Conservation (phyloP, 2,113 vertebrate genomes). For the Vulpes vulpes region DNA sequence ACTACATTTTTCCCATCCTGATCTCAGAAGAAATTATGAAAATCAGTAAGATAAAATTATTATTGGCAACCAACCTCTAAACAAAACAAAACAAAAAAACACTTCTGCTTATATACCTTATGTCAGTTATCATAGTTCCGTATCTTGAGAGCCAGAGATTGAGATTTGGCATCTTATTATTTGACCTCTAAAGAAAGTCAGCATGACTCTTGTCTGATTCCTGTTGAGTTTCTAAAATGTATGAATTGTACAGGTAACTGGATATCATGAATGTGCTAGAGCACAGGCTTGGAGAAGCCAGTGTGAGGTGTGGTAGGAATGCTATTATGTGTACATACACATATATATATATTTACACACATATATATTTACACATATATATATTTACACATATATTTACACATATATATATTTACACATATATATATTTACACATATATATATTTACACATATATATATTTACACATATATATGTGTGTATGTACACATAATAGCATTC, state of each 20-base stretch:
- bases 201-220: not conserved
- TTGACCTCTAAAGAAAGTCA: not conserved
- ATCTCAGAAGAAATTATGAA: not conserved
- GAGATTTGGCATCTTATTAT: not conserved
- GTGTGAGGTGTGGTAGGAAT: not conserved
- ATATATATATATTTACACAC: not conserved
- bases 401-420: too few species aligned
- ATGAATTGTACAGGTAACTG: not conserved
- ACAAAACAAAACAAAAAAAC: not conserved
- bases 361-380: too few species aligned
- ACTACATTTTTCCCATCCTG: not conserved
- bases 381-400: not conserved
- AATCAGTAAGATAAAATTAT: not conserved
- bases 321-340: not conserved
- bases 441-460: not conserved
- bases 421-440: not conserved
- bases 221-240: not conserved
- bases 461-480: too few species aligned
- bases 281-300: not conserved
- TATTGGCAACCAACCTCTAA: not conserved
- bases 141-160: constrained; percentile 22
- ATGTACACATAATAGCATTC: too few species aligned
- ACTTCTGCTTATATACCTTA: not conserved
- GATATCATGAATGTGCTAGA: not conserved
- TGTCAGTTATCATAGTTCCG: not conserved